phyloP scores from a whole-genome alignment of 2,797 vertebrate genomes.

The Zalophus californianus region DNA sequence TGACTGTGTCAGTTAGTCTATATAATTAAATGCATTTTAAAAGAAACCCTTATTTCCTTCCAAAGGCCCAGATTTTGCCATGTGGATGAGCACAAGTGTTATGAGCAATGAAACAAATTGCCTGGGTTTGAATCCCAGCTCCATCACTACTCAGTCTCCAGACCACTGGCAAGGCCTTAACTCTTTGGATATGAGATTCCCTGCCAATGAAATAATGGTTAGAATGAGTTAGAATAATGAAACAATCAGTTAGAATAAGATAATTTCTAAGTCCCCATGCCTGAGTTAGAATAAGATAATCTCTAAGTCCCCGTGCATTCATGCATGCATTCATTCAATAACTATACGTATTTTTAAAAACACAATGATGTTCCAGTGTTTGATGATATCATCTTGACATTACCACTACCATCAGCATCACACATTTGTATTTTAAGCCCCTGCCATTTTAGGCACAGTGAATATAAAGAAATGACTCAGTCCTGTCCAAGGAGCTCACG shows the following conservation, averaged over 20 bases:
- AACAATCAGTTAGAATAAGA: background rate
- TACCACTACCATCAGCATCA: background rate
- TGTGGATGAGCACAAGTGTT: background rate
- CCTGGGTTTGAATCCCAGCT: background rate
- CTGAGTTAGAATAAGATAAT: background rate
- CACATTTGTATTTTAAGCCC: background rate
- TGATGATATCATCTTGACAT: background rate
- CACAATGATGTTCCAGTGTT: background rate
- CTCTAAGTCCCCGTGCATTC: background rate
- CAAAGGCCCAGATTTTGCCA: background rate
- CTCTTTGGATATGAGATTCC: background rate
- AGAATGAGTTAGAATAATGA: background rate
- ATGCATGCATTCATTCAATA: background rate
- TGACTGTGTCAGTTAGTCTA: background rate
- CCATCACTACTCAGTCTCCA: background rate
- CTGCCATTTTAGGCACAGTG: background rate
- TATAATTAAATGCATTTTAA: background rate
- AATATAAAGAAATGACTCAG: background rate
- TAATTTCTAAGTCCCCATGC: background rate
- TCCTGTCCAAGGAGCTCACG: background rate
- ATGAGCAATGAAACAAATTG: background rate
- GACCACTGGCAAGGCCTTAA: background rate
- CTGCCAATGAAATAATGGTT: background rate
- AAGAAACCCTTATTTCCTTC: conserved; percentile 24
- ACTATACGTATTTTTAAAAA: background rate